Conservation (phyloP, 2,113 vertebrate species). For the Emydura subglobosa region DNA sequence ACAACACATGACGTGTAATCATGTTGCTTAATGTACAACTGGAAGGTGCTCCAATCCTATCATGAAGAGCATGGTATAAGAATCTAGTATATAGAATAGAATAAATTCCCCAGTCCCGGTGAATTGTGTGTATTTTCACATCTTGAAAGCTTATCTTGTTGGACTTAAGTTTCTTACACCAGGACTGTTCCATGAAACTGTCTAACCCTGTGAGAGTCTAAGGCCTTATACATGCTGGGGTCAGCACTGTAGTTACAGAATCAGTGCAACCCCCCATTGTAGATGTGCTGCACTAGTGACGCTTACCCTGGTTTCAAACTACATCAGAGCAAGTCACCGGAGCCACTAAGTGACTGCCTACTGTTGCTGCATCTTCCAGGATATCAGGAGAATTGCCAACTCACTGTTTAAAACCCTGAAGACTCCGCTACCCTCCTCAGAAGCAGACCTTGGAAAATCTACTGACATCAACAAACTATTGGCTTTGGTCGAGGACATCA, state of each 20-base stretch:
- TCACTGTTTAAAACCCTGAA: constrained; percentile 89
- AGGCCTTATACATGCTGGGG: neutral
- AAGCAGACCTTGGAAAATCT: constrained; percentile 75
- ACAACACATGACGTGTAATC: neutral
- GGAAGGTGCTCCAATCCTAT: neutral
- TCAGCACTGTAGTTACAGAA: neutral
- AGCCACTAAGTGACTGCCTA: constrained; percentile 37
- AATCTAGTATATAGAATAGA: neutral
- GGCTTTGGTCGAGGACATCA: constrained; percentile 87
- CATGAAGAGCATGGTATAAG: neutral
- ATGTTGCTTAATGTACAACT: neutral
- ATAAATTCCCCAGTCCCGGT: neutral
- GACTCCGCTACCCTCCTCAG: constrained; percentile 75
- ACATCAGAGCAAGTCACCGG: neutral
- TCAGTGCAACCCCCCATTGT: neutral
- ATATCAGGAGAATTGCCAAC: constrained; percentile 87
- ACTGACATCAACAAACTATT: constrained; percentile 89
- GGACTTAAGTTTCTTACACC: neutral
- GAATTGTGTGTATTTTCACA: neutral
- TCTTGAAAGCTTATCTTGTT: neutral
- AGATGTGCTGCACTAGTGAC: neutral
- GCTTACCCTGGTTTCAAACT: neutral
- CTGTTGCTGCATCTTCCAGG: constrained; percentile 77
- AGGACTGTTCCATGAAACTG: neutral
- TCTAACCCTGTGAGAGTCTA: neutral